Evolutionary conservation across 2,797 vertebrate species (phyloP), one percentile per base, ranked within the genome.

Genomic region (Myiothlypis chrysogaster): DNA sequence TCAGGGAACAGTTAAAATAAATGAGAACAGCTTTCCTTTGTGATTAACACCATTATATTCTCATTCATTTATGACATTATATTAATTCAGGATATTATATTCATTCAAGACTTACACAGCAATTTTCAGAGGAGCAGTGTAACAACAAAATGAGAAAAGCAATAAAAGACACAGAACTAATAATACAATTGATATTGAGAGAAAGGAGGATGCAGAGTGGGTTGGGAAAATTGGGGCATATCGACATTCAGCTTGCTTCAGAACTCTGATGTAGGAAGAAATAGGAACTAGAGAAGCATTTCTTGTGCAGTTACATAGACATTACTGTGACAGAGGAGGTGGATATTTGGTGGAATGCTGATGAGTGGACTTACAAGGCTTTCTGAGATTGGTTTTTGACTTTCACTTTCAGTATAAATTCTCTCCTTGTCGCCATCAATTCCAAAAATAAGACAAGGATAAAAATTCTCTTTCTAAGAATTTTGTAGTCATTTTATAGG

Each of bases 41-140:
- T 89, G 82, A 93, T 96, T 95, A 94, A 86, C 82, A 86, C 34
- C 57, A 49, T 92, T 91, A 91, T 75, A 87, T 46, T 91, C 82
- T 91, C 72, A 81, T 93, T 93, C 79, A 83, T 78, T 92, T 47
- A 82, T 70, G 82, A 79, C 71, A 56, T 75, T 41, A 46, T 71
- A 85, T 93, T 95, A 47, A 87, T 83, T 85, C 35, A 72, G 72
- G 59, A 76, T 61, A 52, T 80, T 57, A 69, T 68, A 81, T 95
- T 94, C 61, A 81, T 75, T 92, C 34, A 63, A 69, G 66, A 93
- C 65, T 92, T 87, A 60, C 6, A 25, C 23, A 71, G 44, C 52
- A 85, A 6, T 96, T 96, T 95, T 94, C 50, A 65, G 76, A 77
- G 65, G n/a, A 81, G 35, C 34, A 91, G 41, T 91, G n/a, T 65